Evolutionary conservation across 2,888 invertebrate genomes (phyloP), one percentile per base, ranked within the genome.

Genomic region (Scaptomyza reducta): DNA sequence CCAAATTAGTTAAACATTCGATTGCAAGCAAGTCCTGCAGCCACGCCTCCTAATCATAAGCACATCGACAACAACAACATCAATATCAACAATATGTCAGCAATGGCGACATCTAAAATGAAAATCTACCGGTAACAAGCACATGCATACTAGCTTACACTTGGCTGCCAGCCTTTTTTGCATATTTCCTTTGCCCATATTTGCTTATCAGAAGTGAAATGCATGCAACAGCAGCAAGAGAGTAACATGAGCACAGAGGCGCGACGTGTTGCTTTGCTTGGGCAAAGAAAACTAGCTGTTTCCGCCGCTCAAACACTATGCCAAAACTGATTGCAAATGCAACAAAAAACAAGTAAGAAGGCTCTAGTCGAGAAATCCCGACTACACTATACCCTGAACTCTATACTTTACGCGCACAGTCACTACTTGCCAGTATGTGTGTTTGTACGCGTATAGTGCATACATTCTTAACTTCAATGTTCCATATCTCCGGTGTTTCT

Each of bases 41-140:
- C 60, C 70, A 76, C 57, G 79, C 73, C 73, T 51, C 27, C 49
- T 69, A 71, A 83, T 86, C 77, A 82, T 63, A 79, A 73, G 59
- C 51, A 63, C 75, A 72, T 54, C 49, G 59, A 60, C 57, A 50
- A 56, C 69, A 64, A 38, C 56, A 53, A 33, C 33, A 49, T 42
- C 63, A 73, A 65, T 58, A 58, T 49, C 33, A 49, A 47, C 63
- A 73, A 65, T 58, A 65, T 58, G 59, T 42, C 62, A 41, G 44
- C 66, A 49, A 49, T 49, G 71, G 45, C 74, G 65, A 70, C 84
- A 84, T 84, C 84, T 87, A 88, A 84, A 88, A 80, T 84, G 87
- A 68, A 80, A 84, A 88, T 84, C 88, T 82, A 76, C 66, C 76
- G 85, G 73, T 87, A 85, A 76, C 87, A 87, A 87, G 75, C 55